phyloP scores from a whole-genome alignment of 2,113 vertebrate species.

The Ardeotis arabs region DNA sequence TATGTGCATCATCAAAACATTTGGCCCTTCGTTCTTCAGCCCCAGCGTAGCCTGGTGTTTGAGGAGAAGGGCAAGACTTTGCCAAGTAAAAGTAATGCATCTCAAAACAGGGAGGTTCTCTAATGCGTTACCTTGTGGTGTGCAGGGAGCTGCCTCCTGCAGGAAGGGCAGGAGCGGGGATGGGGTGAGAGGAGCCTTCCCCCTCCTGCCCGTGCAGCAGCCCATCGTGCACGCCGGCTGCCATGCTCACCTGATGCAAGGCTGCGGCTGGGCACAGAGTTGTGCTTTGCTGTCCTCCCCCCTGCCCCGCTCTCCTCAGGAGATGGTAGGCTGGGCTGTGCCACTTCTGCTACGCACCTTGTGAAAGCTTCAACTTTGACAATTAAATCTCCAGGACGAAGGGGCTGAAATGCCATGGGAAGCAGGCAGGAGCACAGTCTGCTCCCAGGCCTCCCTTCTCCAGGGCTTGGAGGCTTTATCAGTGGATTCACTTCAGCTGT shows the following conservation, averaged over 20 bases:
- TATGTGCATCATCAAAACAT: neutral
- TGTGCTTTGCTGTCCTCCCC: neutral
- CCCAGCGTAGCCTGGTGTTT: neutral
- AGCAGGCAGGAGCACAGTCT: neutral
- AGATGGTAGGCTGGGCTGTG: neutral
- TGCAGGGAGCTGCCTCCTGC: neutral
- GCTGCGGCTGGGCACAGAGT: neutral
- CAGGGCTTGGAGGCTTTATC: neutral
- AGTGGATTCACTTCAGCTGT: neutral
- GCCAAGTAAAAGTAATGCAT: neutral
- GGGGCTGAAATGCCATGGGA: neutral
- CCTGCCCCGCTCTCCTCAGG: neutral
- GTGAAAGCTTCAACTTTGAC: neutral
- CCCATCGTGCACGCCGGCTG: fast-evolving
- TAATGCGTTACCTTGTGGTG: neutral
- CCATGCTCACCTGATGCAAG: fast-evolving
- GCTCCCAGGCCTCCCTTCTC: neutral
- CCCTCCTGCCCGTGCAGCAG: neutral
- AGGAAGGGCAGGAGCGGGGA: neutral
- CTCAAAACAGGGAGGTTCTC: neutral
- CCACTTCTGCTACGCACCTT: fast-evolving
- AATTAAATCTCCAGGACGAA: fast-evolving
- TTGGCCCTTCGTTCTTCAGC: neutral
- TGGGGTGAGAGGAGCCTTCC: neutral
- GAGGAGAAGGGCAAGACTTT: neutral